phyloP scores from a whole-genome alignment of 2,888 invertebrate genomes.

The Parnassius mnemosyne region DNA sequence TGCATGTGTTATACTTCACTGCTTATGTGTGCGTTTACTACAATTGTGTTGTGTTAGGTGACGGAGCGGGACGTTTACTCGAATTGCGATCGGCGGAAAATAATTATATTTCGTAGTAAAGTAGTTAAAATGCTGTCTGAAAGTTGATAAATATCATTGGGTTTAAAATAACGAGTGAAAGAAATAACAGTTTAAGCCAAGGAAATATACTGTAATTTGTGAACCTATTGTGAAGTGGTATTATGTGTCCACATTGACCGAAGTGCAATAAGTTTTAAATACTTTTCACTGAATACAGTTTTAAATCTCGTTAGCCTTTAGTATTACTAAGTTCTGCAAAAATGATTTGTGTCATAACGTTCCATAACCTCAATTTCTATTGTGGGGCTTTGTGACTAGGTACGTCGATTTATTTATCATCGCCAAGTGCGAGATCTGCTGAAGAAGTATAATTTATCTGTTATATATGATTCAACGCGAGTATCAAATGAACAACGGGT shows the following conservation, averaged over 20 bases:
- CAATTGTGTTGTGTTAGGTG: conserved; percentile 22
- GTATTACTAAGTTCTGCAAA: conserved; percentile 48
- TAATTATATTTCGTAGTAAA: conserved; percentile 19
- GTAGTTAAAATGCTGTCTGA: conserved; percentile 1
- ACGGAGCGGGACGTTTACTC: conserved; percentile 22
- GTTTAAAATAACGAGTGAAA: conserved; percentile 11
- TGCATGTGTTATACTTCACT: conserved; percentile 11
- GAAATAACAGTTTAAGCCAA: conserved; percentile 25
- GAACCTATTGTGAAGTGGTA: conserved; percentile 41
- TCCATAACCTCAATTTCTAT: conserved; percentile 68
- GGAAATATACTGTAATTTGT: conserved; percentile 32
- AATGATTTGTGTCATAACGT: conserved; percentile 62
- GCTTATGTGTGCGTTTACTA: conserved; percentile 11
- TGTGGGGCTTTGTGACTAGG: conserved; percentile 54
- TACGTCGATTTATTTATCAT: conserved; percentile 62
- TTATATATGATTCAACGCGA: conserved; percentile 80
- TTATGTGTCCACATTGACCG: conserved; percentile 49
- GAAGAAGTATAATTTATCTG: conserved; percentile 58
- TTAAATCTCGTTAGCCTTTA: conserved; percentile 39
- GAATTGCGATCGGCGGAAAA: conserved; percentile 31
- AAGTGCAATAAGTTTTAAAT: conserved; percentile 52
- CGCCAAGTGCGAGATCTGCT: conserved; percentile 59
- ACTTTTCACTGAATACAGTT: conserved; percentile 39
- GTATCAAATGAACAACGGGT: conserved; percentile 89
- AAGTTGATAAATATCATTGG: not conserved